A percentile compares a stretch with the other conserved stretches of the same genome.
Conservation (phyloP, 2,888 invertebrate species). For the Nymphalis c-album region DNA sequence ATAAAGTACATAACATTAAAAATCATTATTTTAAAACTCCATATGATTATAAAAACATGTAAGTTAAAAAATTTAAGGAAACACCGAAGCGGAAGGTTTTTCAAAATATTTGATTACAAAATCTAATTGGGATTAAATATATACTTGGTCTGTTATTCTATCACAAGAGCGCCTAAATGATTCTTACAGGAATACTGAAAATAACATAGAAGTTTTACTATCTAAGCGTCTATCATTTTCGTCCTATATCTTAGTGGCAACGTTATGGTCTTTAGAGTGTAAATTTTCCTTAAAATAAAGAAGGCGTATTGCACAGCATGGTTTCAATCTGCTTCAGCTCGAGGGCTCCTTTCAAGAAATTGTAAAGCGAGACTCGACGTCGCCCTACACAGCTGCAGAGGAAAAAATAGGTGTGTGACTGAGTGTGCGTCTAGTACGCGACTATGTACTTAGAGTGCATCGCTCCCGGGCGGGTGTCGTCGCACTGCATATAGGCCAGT, state of each 20-base stretch:
- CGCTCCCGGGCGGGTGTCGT: constrained; percentile 81
- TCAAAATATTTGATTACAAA: too few species aligned
- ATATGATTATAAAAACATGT: too few species aligned
- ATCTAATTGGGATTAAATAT: too few species aligned
- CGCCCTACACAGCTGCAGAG: constrained; percentile 65
- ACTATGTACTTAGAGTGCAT: constrained; percentile 78
- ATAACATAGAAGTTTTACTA: not conserved
- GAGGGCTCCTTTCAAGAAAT: constrained; percentile 67
- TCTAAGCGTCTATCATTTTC: constrained; percentile 14
- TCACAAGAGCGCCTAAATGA: not conserved
- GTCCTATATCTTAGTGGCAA: constrained; percentile 28
- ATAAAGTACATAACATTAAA: too few species aligned
- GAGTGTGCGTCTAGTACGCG: constrained; percentile 75
- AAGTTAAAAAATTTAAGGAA: too few species aligned
- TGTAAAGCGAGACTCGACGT: constrained; percentile 63
- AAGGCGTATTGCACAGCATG: constrained; percentile 43
- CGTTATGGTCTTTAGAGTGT: constrained; percentile 34
- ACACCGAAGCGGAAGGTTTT: too few species aligned
- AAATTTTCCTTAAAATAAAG: constrained; percentile 39
- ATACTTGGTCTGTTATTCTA: too few species aligned
- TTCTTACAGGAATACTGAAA: not conserved
- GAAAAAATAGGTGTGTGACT: constrained; percentile 69
- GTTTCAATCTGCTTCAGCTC: constrained; percentile 65
- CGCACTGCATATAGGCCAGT: constrained; percentile 82
- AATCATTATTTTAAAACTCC: too few species aligned